A percentile compares a stretch with the other conserved stretches of the same genome.
Conservation (phyloP, 2,888 invertebrate genomes). For the Diplolepis rosae region DNA sequence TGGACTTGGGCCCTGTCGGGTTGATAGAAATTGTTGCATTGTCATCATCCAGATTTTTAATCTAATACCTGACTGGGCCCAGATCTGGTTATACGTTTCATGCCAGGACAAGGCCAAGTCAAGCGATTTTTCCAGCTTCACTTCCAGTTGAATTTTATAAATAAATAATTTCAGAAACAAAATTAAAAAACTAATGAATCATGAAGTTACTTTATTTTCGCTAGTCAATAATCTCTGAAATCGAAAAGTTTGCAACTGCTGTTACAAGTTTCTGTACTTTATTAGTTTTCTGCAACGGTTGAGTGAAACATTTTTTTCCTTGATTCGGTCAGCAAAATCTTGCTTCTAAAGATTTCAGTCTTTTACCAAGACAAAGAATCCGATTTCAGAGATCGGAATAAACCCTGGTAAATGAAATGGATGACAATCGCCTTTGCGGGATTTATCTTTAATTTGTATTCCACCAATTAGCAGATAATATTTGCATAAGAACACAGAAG, state of each 20-base stretch:
- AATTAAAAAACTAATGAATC: not conserved
- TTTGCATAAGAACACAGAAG: not conserved
- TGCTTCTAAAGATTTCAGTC: constrained; percentile 40
- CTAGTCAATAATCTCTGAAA: not conserved
- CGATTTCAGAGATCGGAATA: constrained; percentile 32
- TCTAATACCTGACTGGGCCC: no score
- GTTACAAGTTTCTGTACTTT: constrained; percentile 34
- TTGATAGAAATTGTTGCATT: no score
- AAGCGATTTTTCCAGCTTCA: not conserved
- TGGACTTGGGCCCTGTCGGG: no score
- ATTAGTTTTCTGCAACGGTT: constrained; percentile 44
- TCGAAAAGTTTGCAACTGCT: constrained; percentile 6
- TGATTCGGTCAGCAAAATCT: constrained; percentile 52
- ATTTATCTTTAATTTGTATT: constrained; percentile 53
- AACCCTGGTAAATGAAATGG: constrained; percentile 50
- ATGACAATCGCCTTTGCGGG: constrained; percentile 33
- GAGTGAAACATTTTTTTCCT: constrained; percentile 40
- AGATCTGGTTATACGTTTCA: no score
- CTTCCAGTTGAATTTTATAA: no score
- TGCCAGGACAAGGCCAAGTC: no score
- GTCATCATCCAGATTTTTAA: no score
- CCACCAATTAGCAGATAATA: not conserved
- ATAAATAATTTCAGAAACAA: not conserved
- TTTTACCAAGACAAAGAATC: constrained; percentile 12
- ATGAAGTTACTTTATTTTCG: not conserved